These are phyloP conservation scores for Coregonus suidteri DNA, from an alignment of 2,797 vertebrate genomes.

Conservation along the genomic window DNA sequence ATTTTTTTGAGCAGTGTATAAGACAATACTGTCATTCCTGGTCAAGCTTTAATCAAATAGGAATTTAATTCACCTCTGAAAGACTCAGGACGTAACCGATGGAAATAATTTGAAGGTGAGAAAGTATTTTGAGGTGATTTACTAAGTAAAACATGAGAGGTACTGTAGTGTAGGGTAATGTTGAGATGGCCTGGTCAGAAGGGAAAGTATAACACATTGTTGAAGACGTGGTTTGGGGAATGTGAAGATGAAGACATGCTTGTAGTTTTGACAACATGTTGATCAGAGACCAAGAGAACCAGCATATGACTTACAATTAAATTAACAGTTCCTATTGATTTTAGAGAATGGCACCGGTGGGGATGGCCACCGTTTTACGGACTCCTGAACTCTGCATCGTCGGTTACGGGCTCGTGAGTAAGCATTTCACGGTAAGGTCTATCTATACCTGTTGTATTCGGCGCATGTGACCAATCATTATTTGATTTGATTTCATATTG, in stretches of 20 bases:
- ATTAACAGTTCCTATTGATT: not conserved
- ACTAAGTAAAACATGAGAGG: constrained; percentile 61
- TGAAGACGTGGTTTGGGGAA: constrained; percentile 47
- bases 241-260: not conserved
- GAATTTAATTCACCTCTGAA: constrained; percentile 44
- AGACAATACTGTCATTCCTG: constrained; percentile 74
- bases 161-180: constrained; percentile 24
- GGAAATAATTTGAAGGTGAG: constrained; percentile 71
- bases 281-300: not conserved
- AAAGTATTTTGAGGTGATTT: constrained; percentile 69
- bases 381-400: no score
- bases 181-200: constrained; percentile 47
- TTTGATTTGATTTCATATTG: no score
- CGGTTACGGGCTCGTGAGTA: no score
- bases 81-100: constrained; percentile 48
- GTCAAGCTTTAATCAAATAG: constrained; percentile 71
- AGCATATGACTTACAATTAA: not conserved
- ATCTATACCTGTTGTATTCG: no score
- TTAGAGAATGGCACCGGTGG: not conserved
- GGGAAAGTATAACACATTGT: not conserved
- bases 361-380: no score
- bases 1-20: constrained; percentile 6
- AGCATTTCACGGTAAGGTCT: no score
- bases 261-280: not conserved
- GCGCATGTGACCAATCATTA: no score